Conservation (phyloP, 2,888 invertebrate genomes). For the Nudaria mundana region DNA sequence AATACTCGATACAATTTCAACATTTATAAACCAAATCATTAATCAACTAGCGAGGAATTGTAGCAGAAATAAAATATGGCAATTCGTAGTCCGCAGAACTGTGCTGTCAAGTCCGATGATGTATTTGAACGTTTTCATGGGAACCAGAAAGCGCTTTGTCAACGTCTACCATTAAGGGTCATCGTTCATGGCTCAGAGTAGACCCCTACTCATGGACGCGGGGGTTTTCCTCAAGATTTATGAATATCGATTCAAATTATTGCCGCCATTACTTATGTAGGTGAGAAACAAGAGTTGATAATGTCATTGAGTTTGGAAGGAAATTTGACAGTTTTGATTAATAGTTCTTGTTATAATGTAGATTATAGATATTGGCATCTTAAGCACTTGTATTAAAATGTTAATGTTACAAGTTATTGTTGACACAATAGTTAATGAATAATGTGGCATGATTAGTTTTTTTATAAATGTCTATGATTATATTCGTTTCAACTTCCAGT, state of each 20-base stretch:
- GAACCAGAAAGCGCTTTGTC: constrained; percentile 73
- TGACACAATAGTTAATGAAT: not conserved
- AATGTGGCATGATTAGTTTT: not conserved
- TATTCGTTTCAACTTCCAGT: too few species aligned
- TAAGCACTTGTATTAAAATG: not conserved
- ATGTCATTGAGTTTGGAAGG: constrained; percentile 1
- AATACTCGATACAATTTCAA: constrained; percentile 20
- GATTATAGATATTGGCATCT: not conserved
- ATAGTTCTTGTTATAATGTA: not conserved
- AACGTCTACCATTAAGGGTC: constrained; percentile 74
- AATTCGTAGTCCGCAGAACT: constrained; percentile 69
- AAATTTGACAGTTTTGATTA: not conserved
- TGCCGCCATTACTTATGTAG: constrained; percentile 22
- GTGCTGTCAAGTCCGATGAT: constrained; percentile 73
- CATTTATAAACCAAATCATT: constrained; percentile 56
- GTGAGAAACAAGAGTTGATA: constrained; percentile 15
- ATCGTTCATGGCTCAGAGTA: constrained; percentile 60
- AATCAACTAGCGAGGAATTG: constrained; percentile 69
- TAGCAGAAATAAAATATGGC: constrained; percentile 78
- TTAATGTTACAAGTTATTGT: not conserved
- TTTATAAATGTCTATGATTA: not conserved
- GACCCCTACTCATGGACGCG: constrained; percentile 33
- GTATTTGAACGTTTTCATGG: constrained; percentile 80
- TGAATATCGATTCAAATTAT: constrained; percentile 44
- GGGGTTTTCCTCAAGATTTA: constrained; percentile 42